Conservation (phyloP, 1,140 invertebrate genomes). For the Spodoptera frugiperda region DNA sequence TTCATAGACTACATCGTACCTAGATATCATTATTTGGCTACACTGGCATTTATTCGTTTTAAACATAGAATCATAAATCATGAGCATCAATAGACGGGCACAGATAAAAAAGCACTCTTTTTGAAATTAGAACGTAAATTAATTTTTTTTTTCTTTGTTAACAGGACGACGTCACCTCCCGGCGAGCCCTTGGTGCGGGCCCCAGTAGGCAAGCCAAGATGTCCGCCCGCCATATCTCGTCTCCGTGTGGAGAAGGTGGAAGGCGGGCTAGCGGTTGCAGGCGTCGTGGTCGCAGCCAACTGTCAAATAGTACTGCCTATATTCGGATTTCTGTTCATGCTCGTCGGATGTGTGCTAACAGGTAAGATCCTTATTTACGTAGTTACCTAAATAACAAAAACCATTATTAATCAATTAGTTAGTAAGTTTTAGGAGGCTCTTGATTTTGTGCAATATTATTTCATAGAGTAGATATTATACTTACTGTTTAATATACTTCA, state of each 20-base stretch:
- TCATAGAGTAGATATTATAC: too few species aligned
- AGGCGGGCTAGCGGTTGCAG: conserved; percentile 90
- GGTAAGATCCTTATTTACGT: conserved; percentile 80
- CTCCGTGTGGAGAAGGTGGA: conserved; percentile 91
- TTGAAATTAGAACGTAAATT: not conserved
- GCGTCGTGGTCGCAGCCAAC: conserved; percentile 91
- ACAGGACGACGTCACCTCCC: conserved; percentile 79
- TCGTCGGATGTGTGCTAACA: conserved; percentile 90
- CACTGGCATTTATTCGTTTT: not conserved
- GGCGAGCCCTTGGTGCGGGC: conserved; percentile 79
- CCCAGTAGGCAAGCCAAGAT: conserved; percentile 86
- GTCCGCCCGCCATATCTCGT: conserved; percentile 86
- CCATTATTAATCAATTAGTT: too few species aligned
- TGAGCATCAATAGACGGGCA: not conserved
- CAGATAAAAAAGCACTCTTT: not conserved
- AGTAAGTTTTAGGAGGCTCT: not conserved
- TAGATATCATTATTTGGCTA: not conserved
- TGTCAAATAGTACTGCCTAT: conserved; percentile 91
- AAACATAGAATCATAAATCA: not conserved
- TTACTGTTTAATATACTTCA: too few species aligned
- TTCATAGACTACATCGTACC: too few species aligned
- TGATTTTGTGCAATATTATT: not conserved
- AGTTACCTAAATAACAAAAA: not conserved
- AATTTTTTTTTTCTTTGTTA: conserved; percentile 49
- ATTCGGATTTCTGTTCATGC: conserved; percentile 91